These are phyloP conservation scores for Heliconius hewitsoni DNA, from an alignment of 1,140 invertebrate genomes.

Conservation along the genomic window DNA sequence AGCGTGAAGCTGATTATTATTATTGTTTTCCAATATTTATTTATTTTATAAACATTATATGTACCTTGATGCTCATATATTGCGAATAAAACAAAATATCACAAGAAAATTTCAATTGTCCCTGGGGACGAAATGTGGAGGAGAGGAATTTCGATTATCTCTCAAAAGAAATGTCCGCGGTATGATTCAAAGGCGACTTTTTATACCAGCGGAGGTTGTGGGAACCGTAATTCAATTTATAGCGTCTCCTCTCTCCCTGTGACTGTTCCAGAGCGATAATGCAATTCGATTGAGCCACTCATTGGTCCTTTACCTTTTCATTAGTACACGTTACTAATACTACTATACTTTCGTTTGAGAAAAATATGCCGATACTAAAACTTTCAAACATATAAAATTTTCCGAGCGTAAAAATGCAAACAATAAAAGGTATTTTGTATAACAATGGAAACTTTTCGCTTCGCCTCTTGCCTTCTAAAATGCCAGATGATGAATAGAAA, in stretches of 20 bases:
- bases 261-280: conserved; percentile 68
- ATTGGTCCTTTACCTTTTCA: conserved; percentile 76
- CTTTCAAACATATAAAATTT: conserved; percentile 38
- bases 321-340: conserved; percentile 52
- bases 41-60: neutral
- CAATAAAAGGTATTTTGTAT: conserved; percentile 49
- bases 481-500: conserved; percentile 56
- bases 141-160: conserved; percentile 57
- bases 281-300: conserved; percentile 75
- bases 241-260: conserved; percentile 57
- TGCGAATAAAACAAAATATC: conserved; percentile 6
- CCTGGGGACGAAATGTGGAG: conserved; percentile 20
- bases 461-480: conserved; percentile 61
- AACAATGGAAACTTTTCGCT: conserved; percentile 61
- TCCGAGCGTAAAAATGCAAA: conserved; percentile 51
- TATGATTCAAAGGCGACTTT: conserved; percentile 66
- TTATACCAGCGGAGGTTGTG: conserved; percentile 61
- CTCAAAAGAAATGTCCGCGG: conserved; percentile 52
- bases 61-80: neutral
- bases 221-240: conserved; percentile 72
- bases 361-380: conserved; percentile 41
- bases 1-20: too few relatives aligned
- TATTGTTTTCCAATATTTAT: neutral
- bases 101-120: conserved; percentile 15
- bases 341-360: conserved; percentile 50